Conservation (phyloP, 2,797 vertebrate species). For the Scolopax rusticola region DNA sequence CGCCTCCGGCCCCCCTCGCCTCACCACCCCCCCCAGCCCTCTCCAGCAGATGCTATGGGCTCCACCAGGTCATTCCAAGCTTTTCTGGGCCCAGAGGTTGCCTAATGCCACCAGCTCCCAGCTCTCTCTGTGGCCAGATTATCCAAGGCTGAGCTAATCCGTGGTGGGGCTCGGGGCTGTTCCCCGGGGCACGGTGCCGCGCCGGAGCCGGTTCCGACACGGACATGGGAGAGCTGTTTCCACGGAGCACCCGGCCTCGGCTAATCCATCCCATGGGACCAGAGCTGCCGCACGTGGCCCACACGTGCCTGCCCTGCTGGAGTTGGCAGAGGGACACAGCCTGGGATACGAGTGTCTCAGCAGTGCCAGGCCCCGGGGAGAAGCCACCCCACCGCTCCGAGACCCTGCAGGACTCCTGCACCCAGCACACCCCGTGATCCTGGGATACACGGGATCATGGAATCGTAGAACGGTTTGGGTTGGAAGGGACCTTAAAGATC, state of each 20-base stretch:
- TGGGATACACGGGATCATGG: not conserved
- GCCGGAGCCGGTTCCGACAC: not conserved
- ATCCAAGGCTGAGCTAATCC: not conserved
- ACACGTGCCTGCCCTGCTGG: not conserved
- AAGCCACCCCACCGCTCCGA: not conserved
- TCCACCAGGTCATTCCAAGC: accelerated
- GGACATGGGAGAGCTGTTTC: not conserved
- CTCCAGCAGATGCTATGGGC: not conserved
- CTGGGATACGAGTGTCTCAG: accelerated
- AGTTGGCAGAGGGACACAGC: accelerated
- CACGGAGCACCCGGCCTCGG: accelerated
- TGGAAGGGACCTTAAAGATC: not conserved
- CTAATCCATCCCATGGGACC: accelerated
- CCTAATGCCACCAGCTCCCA: not conserved
- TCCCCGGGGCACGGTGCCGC: accelerated
- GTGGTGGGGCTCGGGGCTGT: accelerated
- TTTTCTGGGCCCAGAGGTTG: not conserved
- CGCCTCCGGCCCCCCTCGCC: accelerated
- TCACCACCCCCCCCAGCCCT: not conserved
- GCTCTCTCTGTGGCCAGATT: accelerated
- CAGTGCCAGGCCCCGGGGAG: accelerated
- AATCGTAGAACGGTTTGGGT: not conserved
- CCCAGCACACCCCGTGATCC: accelerated
- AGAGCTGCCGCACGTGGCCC: accelerated
- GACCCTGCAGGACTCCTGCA: not conserved